Evolutionary conservation across 2,797 vertebrate genomes (phyloP).

Genomic region (Chelon labrosus): DNA sequence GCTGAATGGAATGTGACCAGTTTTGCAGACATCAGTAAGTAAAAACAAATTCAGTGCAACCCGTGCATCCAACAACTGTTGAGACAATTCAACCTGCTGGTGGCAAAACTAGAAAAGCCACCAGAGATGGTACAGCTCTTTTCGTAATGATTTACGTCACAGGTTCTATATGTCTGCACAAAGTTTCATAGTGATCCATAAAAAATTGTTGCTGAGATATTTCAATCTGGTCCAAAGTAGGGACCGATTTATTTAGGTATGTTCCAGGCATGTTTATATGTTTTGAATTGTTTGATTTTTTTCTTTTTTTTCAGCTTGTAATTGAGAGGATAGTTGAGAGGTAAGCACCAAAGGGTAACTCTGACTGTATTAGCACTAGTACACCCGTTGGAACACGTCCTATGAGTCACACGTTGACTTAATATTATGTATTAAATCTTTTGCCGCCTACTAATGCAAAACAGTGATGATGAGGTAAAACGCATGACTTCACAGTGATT

Average conservation of each 20-base stretch:
- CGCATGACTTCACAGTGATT: constrained; percentile 21
- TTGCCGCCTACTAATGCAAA: constrained; percentile 13
- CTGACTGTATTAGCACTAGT: not conserved
- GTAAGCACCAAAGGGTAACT: not conserved
- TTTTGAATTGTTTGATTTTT: too few relatives aligned
- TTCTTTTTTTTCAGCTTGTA: not conserved
- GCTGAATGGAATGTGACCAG: not conserved
- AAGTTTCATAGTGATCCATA: not conserved
- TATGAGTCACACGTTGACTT: constrained; percentile 20
- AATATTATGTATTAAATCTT: constrained; percentile 30
- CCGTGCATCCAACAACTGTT: not conserved
- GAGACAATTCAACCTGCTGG: not conserved
- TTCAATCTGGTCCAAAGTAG: not conserved
- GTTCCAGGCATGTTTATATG: not conserved
- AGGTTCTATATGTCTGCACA: not conserved
- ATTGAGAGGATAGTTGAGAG: not conserved
- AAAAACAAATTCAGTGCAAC: too few relatives aligned
- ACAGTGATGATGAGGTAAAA: constrained; percentile 6
- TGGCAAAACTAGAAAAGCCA: not conserved
- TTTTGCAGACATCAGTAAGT: too few relatives aligned
- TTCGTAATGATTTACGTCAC: too few relatives aligned
- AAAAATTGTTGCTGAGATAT: not conserved
- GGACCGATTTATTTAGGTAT: too few relatives aligned
- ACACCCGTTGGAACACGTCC: not conserved
- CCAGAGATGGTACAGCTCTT: too few relatives aligned